Evolutionary conservation across 2,888 invertebrate genomes (phyloP), one percentile per base, ranked within the genome.

Genomic region (Harmothoe impar): DNA sequence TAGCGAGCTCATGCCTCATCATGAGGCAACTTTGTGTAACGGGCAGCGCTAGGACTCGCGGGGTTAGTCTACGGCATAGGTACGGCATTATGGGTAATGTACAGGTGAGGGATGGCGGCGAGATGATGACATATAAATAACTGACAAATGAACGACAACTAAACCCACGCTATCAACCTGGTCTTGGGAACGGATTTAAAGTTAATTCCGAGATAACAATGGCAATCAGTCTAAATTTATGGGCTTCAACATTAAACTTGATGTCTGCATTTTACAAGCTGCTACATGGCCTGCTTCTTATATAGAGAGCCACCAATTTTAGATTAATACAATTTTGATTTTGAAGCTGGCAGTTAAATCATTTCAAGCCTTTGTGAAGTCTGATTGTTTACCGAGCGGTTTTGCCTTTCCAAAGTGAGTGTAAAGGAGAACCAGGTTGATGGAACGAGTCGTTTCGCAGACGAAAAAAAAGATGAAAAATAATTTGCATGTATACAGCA

Each of bases 101-200:
- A 81, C 81, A 81, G 81, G 81, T 43, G 81, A 81, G 43, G 20
- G 81, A 81, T 81, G 81, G 81, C n/a, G n/a, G 43, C 81, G 81
- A 43, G 35, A 81, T n/a, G 43, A 81, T 81, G 81, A 33, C 12
- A 81, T 81, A 81, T 81, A 81, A 81, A 81, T 81, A 81, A 81
- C 10, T 35, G 81, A 81, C 15, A 43, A 35, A 81, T 35, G 35
- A 43, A 43, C 20, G 17, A 43, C 33, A n/a, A 43, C 81, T 7
- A 43, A 20, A n/a, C 81, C n/a, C 43, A 33, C 1, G 1, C 81
- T 81, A 81, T 5, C 81, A 81, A 81, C 17, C 81, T 43, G 81
- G 23, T 81, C 3, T 25, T 29, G 20, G n/a, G 20, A 15, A 43
- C 5, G 43, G 43, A n/a, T n/a, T n/a, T n/a, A n/a, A n/a, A n/a